A percentile compares a stretch with the other conserved stretches of the same genome.
phyloP scores from a whole-genome alignment of 2,888 invertebrate genomes.

The Drosophila melanosoma region DNA sequence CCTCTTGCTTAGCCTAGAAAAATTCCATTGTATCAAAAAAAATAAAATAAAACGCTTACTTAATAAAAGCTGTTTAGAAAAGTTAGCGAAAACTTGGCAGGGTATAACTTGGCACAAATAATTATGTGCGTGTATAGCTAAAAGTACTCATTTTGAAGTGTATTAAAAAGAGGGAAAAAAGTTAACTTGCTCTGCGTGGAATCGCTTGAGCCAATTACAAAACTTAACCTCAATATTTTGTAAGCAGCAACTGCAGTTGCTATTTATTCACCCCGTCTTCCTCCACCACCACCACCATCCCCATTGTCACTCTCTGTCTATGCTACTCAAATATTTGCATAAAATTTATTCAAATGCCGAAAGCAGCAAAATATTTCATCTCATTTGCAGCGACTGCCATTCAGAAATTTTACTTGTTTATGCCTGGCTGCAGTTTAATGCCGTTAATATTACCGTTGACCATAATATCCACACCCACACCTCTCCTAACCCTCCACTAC shows the following conservation, averaged over 20 bases:
- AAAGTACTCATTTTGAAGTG: conserved; percentile 16
- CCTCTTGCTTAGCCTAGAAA: background rate
- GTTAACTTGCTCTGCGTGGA: conserved; percentile 54
- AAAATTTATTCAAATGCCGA: conserved; percentile 30
- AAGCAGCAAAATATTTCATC: conserved; percentile 16
- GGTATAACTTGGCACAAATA: conserved; percentile 3
- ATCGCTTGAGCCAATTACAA: conserved; percentile 73
- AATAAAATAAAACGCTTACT: background rate
- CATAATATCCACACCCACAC: conserved; percentile 6
- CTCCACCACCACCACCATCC: too few relatives aligned
- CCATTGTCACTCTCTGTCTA: conserved; percentile 52
- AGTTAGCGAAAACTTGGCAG: conserved; percentile 35
- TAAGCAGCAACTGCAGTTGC: conserved; percentile 23
- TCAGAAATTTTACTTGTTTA: conserved; percentile 38
- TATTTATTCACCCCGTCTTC: conserved; percentile 15
- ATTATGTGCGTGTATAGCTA: background rate
- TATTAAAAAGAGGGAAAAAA: conserved; percentile 38
- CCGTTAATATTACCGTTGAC: conserved; percentile 49
- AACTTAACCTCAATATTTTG: conserved; percentile 72
- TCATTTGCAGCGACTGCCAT: conserved; percentile 13
- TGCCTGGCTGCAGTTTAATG: conserved; percentile 53
- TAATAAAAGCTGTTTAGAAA: conserved; percentile 20
- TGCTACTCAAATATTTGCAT: conserved; percentile 44
- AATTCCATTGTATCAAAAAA: background rate
- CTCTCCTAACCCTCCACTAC: background rate